Evolutionary conservation across 1,140 invertebrate species (phyloP).

Genomic region (Drosophila grimshawi): DNA sequence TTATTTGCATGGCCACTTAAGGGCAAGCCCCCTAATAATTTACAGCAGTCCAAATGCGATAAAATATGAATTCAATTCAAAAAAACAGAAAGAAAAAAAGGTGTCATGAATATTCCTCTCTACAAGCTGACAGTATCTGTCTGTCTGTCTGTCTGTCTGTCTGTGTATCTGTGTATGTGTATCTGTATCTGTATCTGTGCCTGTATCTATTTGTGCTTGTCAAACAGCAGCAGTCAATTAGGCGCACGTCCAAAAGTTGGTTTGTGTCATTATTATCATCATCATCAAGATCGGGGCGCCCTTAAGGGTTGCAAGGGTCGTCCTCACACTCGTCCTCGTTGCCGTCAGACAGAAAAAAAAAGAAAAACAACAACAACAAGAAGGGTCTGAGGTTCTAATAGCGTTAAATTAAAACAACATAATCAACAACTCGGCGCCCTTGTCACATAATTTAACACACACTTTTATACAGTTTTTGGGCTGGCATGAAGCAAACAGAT

Average conservation of each 20-base stretch:
- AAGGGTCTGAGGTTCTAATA: slow-evolving; percentile 66
- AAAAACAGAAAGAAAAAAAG: slow-evolving; percentile 19
- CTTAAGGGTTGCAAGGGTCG: slow-evolving; percentile 40
- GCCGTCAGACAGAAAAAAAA: background rate
- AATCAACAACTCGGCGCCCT: slow-evolving; percentile 67
- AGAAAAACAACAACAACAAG: slow-evolving; percentile 7
- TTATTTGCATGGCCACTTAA: slow-evolving; percentile 74
- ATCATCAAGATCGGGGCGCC: slow-evolving; percentile 26
- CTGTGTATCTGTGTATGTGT: slow-evolving; percentile 14
- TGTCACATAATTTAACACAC: slow-evolving; percentile 72
- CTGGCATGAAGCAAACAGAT: slow-evolving; percentile 38
- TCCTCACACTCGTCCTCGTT: background rate
- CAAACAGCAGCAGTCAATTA: slow-evolving; percentile 81
- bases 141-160: slow-evolving; percentile 1
- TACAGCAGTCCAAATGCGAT: slow-evolving; percentile 45
- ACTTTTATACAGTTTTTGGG: slow-evolving; percentile 7
- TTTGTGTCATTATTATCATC: slow-evolving; percentile 54
- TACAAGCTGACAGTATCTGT: slow-evolving; percentile 17
- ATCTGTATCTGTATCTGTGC: slow-evolving; percentile 19
- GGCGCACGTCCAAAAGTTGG: slow-evolving; percentile 51
- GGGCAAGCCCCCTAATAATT: slow-evolving; percentile 45
- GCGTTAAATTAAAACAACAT: slow-evolving; percentile 84
- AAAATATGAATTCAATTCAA: slow-evolving; percentile 52
- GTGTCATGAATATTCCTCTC: slow-evolving; percentile 43
- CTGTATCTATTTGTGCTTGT: slow-evolving; percentile 73